These are phyloP conservation scores for Oscheius sp. DNA, from an alignment of 2,888 invertebrate species.

Conservation along the genomic window DNA sequence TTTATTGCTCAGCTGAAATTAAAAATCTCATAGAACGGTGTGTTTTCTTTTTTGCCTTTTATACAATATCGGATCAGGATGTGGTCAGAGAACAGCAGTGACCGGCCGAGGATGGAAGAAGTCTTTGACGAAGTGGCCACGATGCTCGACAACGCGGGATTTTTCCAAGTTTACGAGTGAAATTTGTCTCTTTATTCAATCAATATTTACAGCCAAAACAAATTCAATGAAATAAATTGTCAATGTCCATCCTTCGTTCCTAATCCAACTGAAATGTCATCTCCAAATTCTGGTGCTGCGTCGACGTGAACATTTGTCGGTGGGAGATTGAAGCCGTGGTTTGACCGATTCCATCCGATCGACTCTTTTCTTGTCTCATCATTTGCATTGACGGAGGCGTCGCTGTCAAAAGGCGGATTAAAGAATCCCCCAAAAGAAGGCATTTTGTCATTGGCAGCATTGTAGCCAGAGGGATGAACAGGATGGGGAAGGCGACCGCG, in stretches of 20 bases:
- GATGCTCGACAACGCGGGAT: constrained; percentile 9
- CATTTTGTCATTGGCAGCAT: constrained; percentile 1
- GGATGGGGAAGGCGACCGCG: constrained; percentile 2
- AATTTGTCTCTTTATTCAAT: background rate
- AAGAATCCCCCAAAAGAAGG: constrained; percentile 21
- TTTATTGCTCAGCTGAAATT: background rate
- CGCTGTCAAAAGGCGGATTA: constrained; percentile 14
- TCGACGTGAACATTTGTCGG: background rate
- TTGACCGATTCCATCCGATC: too few relatives aligned
- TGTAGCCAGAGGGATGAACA: constrained; percentile 16
- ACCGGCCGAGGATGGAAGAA: constrained; percentile 29
- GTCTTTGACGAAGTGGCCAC: background rate
- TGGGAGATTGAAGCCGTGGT: background rate
- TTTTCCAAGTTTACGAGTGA: constrained; percentile 23
- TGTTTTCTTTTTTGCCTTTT: too few relatives aligned
- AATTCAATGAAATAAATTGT: background rate
- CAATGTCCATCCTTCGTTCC: background rate
- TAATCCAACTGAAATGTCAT: constrained; percentile 9
- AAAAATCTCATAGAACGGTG: constrained; percentile 15
- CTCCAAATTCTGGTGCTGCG: constrained; percentile 12
- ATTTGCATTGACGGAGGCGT: constrained; percentile 1
- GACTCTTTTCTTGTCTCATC: background rate
- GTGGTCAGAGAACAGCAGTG: constrained; percentile 9
- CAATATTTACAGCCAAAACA: background rate
- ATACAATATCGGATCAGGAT: constrained; percentile 11